Percentiles rank a stretch among this genome's conserved stretches.
These are phyloP conservation scores for Nibea coibor DNA, from an alignment of 2,113 vertebrate species.

Conservation along the genomic window DNA sequence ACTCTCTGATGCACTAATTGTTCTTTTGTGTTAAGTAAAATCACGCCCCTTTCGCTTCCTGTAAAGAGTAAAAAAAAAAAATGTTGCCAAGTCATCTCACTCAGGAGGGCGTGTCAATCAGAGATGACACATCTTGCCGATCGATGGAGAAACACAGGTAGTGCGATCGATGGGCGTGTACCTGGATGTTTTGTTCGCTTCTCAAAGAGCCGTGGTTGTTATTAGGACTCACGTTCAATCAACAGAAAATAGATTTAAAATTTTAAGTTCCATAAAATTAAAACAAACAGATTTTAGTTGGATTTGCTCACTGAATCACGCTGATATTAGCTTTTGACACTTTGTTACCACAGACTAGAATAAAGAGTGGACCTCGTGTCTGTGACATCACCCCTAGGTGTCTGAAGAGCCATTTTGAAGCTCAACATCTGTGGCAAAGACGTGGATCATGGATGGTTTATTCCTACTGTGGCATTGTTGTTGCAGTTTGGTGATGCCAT, in stretches of 20 bases:
- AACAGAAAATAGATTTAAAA: neutral
- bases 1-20: neutral
- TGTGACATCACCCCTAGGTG: no score
- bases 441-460: no score
- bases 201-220: neutral
- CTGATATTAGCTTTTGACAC: no score
- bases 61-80: neutral
- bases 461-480: no score
- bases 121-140: neutral
- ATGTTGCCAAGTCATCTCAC: neutral
- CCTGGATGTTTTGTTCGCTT: neutral
- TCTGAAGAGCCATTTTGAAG: no score
- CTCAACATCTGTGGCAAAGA: no score
- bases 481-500: no score
- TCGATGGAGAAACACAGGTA: neutral
- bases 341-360: no score
- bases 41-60: neutral
- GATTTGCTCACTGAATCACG: neutral
- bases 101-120: neutral
- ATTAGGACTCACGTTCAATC: neutral
- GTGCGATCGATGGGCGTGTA: neutral
- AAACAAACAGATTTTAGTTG: neutral
- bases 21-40: neutral
- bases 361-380: no score
- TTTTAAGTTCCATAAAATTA: neutral